Base-by-base conservation (phyloP, 1,140 invertebrate species). In the Listronotus oregonensis region DNA sequence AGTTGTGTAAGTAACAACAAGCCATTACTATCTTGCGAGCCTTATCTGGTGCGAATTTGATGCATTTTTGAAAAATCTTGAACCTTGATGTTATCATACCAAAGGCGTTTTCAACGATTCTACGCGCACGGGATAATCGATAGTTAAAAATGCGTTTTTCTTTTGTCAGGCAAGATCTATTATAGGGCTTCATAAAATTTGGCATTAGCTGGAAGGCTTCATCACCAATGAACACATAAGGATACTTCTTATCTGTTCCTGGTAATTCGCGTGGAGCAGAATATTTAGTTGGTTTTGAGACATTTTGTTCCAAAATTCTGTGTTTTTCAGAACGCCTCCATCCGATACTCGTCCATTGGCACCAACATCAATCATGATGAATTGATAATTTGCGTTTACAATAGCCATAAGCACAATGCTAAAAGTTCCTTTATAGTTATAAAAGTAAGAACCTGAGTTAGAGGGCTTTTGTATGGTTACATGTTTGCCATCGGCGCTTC, bases 31-130 rank as follows among this genome's bases (percentile, higher is more conserved):
- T 43, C 6, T 5, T 34, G 5, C 32, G 32, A 34, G 32, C 32
- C 9, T 34, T 34, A 34, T 5, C 9, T 9, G 32, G 42, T 43
- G 6, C 42, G 42, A 43, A 43, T 43, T 43, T 43, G 12, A 43
- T 43, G 42, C 6, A 4, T 43, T 12, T 6, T 49, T 71, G 62
- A 56, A 80, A 79, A 31, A 80, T 69, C 46, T 75, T 18, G 69
- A 77, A 81, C 55, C 70, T 61, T 14, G 69, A 39, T 17, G 71
- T 71, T 31, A 82, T 51, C 27, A 83, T 82, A 4, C 80, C 80
- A 73, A 83, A 83, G 1, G 73, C 75, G 73, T 81, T 82, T 71
- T 84, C 80, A 9, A 82, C 72, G 7, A 78, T 74, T 34, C 77
- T 50, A 50, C 78, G 62, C 18, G 55, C 61, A n/a, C 61, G 14